Evolutionary conservation across 2,797 vertebrate genomes (phyloP).

Genomic region (Loris lydekkerianus): DNA sequence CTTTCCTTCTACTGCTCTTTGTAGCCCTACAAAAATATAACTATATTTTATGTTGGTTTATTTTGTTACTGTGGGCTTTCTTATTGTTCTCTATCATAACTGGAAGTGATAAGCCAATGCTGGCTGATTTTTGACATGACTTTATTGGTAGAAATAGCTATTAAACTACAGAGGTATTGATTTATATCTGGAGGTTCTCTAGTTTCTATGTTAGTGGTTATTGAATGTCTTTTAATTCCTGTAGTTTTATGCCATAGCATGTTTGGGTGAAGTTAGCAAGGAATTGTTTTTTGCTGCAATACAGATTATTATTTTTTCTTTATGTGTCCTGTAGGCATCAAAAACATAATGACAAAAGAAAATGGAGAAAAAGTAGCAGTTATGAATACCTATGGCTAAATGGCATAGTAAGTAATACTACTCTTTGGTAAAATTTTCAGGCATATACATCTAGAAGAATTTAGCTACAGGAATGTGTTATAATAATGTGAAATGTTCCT

Average conservation of each 20-base stretch:
- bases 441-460: not conserved
- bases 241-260: not conserved
- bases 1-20: not conserved
- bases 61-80: not conserved
- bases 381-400: not conserved
- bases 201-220: not conserved
- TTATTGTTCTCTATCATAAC: not conserved
- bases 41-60: not conserved
- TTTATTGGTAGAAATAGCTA: not conserved
- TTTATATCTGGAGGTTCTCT: not conserved
- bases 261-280: not conserved
- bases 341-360: constrained; percentile 31
- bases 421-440: not conserved
- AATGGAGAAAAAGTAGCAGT: not conserved
- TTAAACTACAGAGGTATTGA: not conserved
- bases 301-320: not conserved
- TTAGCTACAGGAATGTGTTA: not conserved
- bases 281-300: not conserved
- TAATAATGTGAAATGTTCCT: not conserved
- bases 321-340: not conserved
- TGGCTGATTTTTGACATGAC: not conserved
- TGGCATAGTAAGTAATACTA: not conserved
- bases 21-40: not conserved
- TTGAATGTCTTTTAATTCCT: not conserved
- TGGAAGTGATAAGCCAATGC: not conserved